These are phyloP conservation scores for Pantelozetes paolii DNA, from an alignment of 2,888 invertebrate species.

Conservation along the genomic window DNA sequence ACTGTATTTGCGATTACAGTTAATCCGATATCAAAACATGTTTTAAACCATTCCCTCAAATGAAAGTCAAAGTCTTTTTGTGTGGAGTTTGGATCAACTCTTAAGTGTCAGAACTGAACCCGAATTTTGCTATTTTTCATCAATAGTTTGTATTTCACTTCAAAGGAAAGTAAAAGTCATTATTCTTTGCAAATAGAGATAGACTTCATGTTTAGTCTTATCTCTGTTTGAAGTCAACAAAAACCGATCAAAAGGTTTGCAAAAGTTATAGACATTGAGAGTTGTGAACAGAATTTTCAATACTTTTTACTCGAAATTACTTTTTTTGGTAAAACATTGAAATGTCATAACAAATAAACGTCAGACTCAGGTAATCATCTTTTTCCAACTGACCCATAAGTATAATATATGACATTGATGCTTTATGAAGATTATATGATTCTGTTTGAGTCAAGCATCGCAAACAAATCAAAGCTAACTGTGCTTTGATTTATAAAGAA, in stretches of 20 bases:
- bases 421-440: too few relatives aligned
- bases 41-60: conserved; percentile 20
- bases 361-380: too few relatives aligned
- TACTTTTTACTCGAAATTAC: too few relatives aligned
- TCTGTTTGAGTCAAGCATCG: too few relatives aligned
- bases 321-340: conserved; percentile 36
- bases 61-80: conserved; percentile 15
- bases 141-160: neutral
- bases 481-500: too few relatives aligned
- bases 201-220: neutral
- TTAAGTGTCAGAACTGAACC: neutral
- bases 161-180: conserved; percentile 9
- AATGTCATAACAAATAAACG: too few relatives aligned
- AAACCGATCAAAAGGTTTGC: neutral
- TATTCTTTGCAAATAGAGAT: conserved; percentile 15
- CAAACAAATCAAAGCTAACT: too few relatives aligned
- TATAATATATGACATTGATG: too few relatives aligned
- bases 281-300: too few relatives aligned
- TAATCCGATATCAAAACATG: conserved; percentile 29
- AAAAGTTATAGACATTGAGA: neutral
- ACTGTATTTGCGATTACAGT: neutral
- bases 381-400: too few relatives aligned
- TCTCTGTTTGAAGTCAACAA: neutral
- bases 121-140: conserved; percentile 15
- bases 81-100: neutral